These are phyloP conservation scores for Opisthograptis luteolata DNA, from an alignment of 2,888 invertebrate genomes.

Conservation along the genomic window DNA sequence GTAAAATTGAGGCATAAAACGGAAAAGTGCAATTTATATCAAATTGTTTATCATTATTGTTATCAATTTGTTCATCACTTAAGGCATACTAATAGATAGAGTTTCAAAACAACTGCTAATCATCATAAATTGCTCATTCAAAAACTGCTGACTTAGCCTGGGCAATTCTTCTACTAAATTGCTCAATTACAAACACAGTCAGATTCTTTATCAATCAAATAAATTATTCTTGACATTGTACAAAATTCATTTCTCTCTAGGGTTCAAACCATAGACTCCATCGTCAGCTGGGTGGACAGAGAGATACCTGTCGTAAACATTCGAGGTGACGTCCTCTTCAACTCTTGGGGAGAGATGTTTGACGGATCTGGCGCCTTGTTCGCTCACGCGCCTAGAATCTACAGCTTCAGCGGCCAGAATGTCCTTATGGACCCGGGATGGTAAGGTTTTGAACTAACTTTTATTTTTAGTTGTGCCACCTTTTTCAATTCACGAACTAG, in stretches of 20 bases:
- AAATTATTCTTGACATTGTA: background rate
- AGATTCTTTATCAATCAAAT: no score
- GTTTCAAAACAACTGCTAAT: no score
- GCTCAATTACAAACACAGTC: no score
- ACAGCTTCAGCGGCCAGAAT: conserved; percentile 97
- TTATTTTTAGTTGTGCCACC: background rate
- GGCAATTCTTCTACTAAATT: no score
- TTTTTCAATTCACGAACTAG: no score
- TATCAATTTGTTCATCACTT: no score
- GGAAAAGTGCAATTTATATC: no score
- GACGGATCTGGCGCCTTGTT: conserved; percentile 94
- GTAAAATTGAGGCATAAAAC: no score
- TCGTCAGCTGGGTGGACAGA: conserved; percentile 94
- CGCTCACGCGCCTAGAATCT: conserved; percentile 93
- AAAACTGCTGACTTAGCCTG: no score
- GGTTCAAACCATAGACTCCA: conserved; percentile 96
- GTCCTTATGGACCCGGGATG: conserved; percentile 94
- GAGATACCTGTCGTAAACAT: conserved; percentile 96
- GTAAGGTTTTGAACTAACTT: conserved; percentile 79
- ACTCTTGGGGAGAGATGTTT: conserved; percentile 97
- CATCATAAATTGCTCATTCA: no score
- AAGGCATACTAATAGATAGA: no score
- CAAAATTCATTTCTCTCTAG: conserved; percentile 54
- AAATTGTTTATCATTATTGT: no score
- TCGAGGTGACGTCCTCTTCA: conserved; percentile 96